Base-by-base conservation (phyloP, 64 coral and sea anemone genomes). In the Actinia equina region DNA sequence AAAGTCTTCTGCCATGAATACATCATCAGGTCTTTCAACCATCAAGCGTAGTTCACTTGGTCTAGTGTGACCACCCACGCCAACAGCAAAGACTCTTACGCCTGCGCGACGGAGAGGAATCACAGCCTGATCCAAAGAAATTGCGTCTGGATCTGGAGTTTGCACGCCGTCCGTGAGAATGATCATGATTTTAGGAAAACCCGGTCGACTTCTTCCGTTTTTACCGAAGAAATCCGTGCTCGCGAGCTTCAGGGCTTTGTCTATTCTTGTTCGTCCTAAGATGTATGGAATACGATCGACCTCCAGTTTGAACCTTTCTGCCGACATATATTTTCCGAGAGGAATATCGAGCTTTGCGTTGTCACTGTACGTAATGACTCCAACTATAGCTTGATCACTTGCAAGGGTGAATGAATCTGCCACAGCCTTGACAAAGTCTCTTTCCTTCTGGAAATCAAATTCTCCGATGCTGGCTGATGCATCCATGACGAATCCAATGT, bases 401-500 rank as follows among this genome's bases (percentile, higher is more conserved):
- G 79, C 82, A 15, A 95, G 11, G 17, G 77, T 86, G 51, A 93
- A 93, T 44, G 88, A 90, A 19, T 89, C 77, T 3, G 88, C 94
- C 2, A 89, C 77, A 42, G 84, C n/a, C 52, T 86, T 44, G 79
- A 83, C 44, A 70, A 58, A 52, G 86, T 37, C 57, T 87, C 90
- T 27, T 5, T 60, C 17, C 44, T 92, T 94, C 62, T 80, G 41
- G 60, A 92, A 94, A 17, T 94, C 82, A 15, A 57, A 26, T 58
- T 84, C 76, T 30, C 89, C 85, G 25, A 98, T 94, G 71, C 84
- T 92, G 16, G 77, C 85, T 3, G 95, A 94, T 3, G 92, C 82
- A 51, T 98, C 92, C 42, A 98, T 70, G 0, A 94, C 79, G 51
- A 98, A 98, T 45, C 93, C 92, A 71, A 94, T 80, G 57, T 98